Base-by-base conservation (phyloP, 2,888 invertebrate genomes). In the Luperina testacea region DNA sequence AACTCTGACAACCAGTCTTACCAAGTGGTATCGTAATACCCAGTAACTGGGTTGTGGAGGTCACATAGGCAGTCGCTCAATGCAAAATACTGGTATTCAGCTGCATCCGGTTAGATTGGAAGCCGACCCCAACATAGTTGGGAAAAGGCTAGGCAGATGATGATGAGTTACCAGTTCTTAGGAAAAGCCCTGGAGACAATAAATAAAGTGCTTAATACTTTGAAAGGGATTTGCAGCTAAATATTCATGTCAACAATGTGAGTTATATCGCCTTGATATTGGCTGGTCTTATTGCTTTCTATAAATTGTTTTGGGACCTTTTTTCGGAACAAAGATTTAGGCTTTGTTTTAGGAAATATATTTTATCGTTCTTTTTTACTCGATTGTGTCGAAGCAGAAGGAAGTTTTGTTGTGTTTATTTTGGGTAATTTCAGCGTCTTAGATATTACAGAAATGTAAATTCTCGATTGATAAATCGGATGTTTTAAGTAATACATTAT, bases 141-240 rank as follows among this genome's bases (percentile, higher is more conserved):
- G 32, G 32, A 32, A 32, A 32, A 32, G 32, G 32, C 32, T 32
- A 32, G 32, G 32, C 32, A 32, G 32, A 32, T 32, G 32, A 32
- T 32, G 32, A 32, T 32, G 32, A 48, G 0, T 48, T 5, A 0
- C 48, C 48, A 15, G 48, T 48, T 48, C 48, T 48, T 15, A 15
- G 48, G 48, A 15, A 48, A 48, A 48, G 64, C n/a, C 77, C 57
- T 45, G 42, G 27, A 64, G 69, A 80, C 81, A 75, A 84, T 88
- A 88, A 88, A 88, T 88, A 85, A 87, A 72, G 32, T 69, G 48
- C 38, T 80, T 87, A 87, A 88, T 88, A 87, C 88, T 83, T 88
- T 87, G 80, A 88, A 84, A 79, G 72, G 85, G 88, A 84, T 88
- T 88, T 84, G 1, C 75, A 59, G 72, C 76, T 76, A 74, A 88